Conservation (phyloP, 2,797 vertebrate species). For the Channa striata region DNA sequence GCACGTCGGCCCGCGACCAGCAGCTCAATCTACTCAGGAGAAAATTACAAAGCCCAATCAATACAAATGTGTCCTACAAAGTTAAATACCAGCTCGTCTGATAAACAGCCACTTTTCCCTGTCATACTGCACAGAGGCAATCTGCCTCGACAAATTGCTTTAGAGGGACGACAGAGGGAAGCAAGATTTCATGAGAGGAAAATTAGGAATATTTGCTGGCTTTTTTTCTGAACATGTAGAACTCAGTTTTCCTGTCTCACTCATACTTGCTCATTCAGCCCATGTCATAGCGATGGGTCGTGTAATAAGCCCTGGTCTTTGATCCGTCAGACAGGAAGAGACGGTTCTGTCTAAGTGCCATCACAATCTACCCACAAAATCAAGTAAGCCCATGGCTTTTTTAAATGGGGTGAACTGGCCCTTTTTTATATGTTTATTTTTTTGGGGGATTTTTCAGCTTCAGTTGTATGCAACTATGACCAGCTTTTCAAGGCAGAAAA, state of each 20-base stretch:
- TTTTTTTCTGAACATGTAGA: constrained; percentile 19
- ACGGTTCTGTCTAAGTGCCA: too few relatives aligned
- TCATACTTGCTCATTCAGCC: constrained; percentile 13
- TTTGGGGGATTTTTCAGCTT: too few relatives aligned
- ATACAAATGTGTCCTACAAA: constrained; percentile 76
- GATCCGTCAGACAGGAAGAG: too few relatives aligned
- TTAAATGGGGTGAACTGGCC: background rate
- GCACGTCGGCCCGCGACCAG: constrained; percentile 54
- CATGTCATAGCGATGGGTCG: background rate
- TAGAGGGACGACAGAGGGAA: constrained; percentile 29
- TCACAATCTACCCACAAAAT: background rate
- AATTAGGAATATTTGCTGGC: constrained; percentile 24
- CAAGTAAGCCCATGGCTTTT: background rate
- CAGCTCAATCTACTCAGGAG: constrained; percentile 70
- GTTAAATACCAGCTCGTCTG: constrained; percentile 72
- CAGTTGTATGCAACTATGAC: too few relatives aligned
- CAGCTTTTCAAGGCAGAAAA: too few relatives aligned
- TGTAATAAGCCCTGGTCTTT: background rate
- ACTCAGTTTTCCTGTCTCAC: constrained; percentile 27
- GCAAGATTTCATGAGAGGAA: constrained; percentile 26
- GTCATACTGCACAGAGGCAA: constrained; percentile 59
- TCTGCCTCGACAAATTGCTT: constrained; percentile 58
- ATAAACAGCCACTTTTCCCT: constrained; percentile 71
- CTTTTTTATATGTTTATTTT: background rate
- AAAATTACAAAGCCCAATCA: constrained; percentile 79